A percentile compares a stretch with the other conserved stretches of the same genome.
Conservation (phyloP, 92 coral and sea anemone species). For the Heteractis magnifica region DNA sequence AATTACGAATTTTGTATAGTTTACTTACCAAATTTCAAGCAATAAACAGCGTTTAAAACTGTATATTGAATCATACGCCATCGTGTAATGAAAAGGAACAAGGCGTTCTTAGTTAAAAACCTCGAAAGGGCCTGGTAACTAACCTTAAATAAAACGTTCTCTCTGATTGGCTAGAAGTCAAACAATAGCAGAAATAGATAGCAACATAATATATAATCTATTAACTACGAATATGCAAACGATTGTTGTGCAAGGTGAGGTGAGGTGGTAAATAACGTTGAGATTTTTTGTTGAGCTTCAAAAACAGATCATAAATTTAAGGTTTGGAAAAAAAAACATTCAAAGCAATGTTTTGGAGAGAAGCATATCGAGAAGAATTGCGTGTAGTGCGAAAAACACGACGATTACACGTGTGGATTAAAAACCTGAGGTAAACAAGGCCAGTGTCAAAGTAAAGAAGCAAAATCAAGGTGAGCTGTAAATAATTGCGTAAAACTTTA, state of each 20-base stretch:
- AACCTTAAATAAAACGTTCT: too few relatives aligned
- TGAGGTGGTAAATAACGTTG: not conserved
- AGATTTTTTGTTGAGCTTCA: not conserved
- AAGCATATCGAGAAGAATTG: not conserved
- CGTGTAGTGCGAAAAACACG: not conserved
- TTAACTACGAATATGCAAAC: not conserved
- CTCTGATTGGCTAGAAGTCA: too few relatives aligned
- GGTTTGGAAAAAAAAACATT: not conserved
- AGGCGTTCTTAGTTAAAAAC: too few relatives aligned
- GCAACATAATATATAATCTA: not conserved
- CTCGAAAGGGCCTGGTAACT: too few relatives aligned
- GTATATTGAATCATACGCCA: too few relatives aligned
- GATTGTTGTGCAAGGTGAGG: not conserved
- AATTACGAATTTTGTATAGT: too few relatives aligned
- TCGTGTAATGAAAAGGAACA: too few relatives aligned
- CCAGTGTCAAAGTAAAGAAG: not conserved
- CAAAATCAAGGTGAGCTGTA: not conserved
- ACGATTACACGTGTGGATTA: not conserved
- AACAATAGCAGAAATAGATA: too few relatives aligned
- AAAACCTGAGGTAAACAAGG: not conserved
- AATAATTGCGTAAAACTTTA: too few relatives aligned
- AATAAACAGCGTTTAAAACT: too few relatives aligned
- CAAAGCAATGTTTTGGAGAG: not conserved
- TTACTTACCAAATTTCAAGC: too few relatives aligned
- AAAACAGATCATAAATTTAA: too few relatives aligned